Evolutionary conservation across 2,797 vertebrate species (phyloP).

Genomic region (Rhinatrema bivittatum): DNA sequence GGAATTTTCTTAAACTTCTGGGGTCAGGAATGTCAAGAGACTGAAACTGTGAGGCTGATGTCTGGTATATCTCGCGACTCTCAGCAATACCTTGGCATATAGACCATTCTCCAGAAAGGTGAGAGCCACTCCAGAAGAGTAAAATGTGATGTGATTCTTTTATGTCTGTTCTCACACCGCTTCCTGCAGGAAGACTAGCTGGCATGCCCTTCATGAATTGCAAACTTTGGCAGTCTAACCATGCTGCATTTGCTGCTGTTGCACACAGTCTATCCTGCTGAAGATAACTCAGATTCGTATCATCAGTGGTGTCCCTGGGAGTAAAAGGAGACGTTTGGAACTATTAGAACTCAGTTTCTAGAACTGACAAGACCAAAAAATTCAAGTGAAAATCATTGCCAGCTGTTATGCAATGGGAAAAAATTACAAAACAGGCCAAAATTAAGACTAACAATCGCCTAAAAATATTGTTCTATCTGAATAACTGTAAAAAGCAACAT

Average conservation of each 20-base stretch:
- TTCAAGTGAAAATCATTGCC: no score
- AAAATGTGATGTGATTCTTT: background rate
- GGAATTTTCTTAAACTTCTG: conserved; percentile 4
- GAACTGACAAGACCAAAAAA: no score
- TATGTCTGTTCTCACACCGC: background rate
- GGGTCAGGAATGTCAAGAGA: conserved; percentile 1
- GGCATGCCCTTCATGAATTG: background rate
- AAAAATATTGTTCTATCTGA: no score
- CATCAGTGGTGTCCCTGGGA: background rate
- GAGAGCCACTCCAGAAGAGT: background rate
- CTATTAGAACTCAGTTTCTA: no score
- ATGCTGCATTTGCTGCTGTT: conserved; percentile 1
- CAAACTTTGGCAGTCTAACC: background rate
- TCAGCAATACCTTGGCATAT: conserved; percentile 2
- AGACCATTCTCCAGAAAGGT: background rate
- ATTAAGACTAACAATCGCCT: no score
- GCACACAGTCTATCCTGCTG: conserved; percentile 1
- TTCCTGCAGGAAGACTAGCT: background rate
- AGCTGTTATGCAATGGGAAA: no score
- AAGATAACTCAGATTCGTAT: no score
- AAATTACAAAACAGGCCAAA: no score
- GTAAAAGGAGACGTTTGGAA: no score
- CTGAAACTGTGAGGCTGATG: no score
- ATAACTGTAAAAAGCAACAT: no score
- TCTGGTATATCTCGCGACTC: background rate